Evolutionary conservation across 35 echinoderm and acorn worm genomes (phyloP).

Genomic region (Apostichopus parvimensis): DNA sequence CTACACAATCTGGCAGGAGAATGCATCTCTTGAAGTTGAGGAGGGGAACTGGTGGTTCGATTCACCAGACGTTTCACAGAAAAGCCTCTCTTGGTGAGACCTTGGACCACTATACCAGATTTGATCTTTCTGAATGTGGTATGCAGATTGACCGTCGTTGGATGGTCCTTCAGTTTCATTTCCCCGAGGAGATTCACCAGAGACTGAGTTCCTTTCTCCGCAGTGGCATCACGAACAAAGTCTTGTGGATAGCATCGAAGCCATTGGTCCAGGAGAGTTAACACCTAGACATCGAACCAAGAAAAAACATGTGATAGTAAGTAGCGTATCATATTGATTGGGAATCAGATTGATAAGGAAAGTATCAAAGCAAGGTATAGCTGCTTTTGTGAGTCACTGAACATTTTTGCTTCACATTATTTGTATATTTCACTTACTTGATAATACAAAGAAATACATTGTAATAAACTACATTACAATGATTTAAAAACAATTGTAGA

Average conservation of each 20-base stretch:
- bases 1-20: neutral
- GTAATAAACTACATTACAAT: no score
- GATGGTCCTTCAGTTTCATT: constrained; percentile 15
- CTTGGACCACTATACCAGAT: neutral
- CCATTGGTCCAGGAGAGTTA: neutral
- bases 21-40: constrained; percentile 6
- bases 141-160: neutral
- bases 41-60: constrained; percentile 31
- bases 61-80: neutral
- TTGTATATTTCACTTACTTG: no score
- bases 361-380: no score
- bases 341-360: no score
- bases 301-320: neutral
- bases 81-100: neutral
- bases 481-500: no score
- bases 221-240: constrained; percentile 5
- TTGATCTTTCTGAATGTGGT: neutral
- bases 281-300: neutral
- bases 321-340: no score
- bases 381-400: no score
- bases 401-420: no score
- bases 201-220: neutral
- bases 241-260: constrained; percentile 18
- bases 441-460: no score
- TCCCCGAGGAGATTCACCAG: neutral